Conservation (phyloP, 2,797 vertebrate species). For the Macrochelys suwanniensis region DNA sequence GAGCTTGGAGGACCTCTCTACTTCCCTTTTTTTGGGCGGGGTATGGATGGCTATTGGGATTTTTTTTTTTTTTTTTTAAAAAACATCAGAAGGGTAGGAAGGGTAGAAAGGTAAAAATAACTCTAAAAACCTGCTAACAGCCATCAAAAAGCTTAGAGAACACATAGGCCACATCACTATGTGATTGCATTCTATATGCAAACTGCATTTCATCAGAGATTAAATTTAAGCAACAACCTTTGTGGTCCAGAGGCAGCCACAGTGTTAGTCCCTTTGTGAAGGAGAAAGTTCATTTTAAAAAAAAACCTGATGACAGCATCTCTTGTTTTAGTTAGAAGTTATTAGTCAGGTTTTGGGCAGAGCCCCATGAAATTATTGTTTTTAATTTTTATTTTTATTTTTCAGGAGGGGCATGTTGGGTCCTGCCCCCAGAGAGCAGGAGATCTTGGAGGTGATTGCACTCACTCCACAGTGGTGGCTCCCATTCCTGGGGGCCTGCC, state of each 20-base stretch:
- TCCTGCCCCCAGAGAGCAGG: neutral
- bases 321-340: neutral
- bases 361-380: no score
- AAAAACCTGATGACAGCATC: neutral
- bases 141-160: neutral
- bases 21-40: no score
- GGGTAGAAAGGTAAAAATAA: neutral
- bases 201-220: neutral
- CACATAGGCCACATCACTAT: neutral
- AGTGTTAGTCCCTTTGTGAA: neutral
- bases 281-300: rapidly evolving
- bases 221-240: neutral
- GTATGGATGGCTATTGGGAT: no score
- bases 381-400: no score
- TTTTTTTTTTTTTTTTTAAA: neutral
- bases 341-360: neutral
- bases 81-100: neutral
- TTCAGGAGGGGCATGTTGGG: neutral
- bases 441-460: neutral
- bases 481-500: neutral
- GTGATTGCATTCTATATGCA: neutral
- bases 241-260: neutral
- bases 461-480: neutral
- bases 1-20: no score
- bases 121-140: neutral